phyloP scores from a whole-genome alignment of 2,113 vertebrate species.

The Alosa alosa region DNA sequence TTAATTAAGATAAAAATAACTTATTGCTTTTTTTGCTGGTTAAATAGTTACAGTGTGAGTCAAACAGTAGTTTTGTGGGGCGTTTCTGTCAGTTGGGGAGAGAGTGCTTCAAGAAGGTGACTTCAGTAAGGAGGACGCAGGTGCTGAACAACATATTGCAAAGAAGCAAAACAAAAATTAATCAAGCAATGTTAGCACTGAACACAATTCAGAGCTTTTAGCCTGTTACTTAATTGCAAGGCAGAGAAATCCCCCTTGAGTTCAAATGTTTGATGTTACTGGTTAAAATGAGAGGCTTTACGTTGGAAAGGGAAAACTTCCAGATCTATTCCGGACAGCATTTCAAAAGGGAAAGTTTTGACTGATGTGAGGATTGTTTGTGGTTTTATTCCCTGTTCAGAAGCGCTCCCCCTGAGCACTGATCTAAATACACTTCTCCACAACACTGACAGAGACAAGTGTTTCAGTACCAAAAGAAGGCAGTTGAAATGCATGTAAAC shows the following conservation, averaged over 20 bases:
- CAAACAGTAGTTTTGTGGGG: conserved; percentile 70
- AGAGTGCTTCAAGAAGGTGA: conserved; percentile 28
- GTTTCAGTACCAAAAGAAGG: conserved; percentile 66
- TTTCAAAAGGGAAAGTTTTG: conserved; percentile 5
- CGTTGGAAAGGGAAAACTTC: not conserved
- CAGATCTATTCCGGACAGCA: not conserved
- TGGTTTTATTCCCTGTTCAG: conserved; percentile 42
- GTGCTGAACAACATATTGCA: not conserved
- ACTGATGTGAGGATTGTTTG: conserved; percentile 28
- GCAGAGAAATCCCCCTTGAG: not conserved
- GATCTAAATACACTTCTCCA: conserved; percentile 37
- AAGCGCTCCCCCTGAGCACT: conserved; percentile 42
- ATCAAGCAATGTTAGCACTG: not conserved
- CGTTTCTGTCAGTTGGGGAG: conserved; percentile 59
- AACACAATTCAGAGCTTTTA: not conserved
- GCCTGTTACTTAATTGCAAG: not conserved
- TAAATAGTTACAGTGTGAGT: conserved; percentile 81
- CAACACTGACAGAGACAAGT: conserved; percentile 59
- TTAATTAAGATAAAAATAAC: conserved; percentile 75
- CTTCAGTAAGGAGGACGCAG: not conserved
- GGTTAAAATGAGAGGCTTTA: not conserved
- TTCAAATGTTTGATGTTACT: conserved; percentile 17
- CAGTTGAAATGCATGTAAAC: conserved; percentile 62
- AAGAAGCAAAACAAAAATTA: not conserved
- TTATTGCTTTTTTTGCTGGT: conserved; percentile 77